Conservation (phyloP, 1,140 invertebrate genomes). For the Drosophila lacertosa region DNA sequence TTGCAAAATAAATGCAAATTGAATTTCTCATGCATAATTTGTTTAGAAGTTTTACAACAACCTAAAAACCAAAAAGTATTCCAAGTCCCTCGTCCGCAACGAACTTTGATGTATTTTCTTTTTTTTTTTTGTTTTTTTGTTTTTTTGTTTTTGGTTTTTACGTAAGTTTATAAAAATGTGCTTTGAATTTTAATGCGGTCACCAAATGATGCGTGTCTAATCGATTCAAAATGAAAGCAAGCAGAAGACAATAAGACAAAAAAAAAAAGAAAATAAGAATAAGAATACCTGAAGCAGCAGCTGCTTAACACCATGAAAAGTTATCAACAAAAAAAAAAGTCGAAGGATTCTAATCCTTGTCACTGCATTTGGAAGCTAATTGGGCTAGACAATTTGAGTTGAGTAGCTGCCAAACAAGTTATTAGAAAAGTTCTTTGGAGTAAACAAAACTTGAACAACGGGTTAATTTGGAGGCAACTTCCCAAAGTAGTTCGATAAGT, state of each 20-base stretch:
- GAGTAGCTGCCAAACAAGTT: neutral
- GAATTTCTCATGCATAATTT: constrained; percentile 83
- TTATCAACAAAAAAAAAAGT: constrained; percentile 1
- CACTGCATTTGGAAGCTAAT: constrained; percentile 3
- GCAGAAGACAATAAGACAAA: constrained; percentile 2
- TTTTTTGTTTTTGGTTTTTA: constrained; percentile 10
- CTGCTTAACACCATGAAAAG: constrained; percentile 22
- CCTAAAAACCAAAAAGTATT: constrained; percentile 26
- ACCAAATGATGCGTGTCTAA: constrained; percentile 48
- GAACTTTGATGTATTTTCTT: constrained; percentile 69
- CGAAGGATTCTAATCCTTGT: neutral
- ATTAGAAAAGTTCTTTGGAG: neutral
- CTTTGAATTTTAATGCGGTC: constrained; percentile 70
- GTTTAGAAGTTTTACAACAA: constrained; percentile 69
- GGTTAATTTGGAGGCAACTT: neutral
- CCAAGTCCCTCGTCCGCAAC: constrained; percentile 8
- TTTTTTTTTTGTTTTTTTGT: constrained; percentile 15
- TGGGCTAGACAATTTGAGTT: constrained; percentile 4
- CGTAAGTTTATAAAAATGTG: constrained; percentile 57
- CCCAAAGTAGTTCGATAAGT: too few relatives aligned
- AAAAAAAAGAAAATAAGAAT: constrained; percentile 8
- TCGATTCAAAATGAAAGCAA: constrained; percentile 33
- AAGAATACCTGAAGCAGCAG: neutral
- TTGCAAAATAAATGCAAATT: constrained; percentile 83
- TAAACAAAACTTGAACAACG: neutral